phyloP scores from a whole-genome alignment of 2,113 vertebrate genomes.

The Ciconia maguari region DNA sequence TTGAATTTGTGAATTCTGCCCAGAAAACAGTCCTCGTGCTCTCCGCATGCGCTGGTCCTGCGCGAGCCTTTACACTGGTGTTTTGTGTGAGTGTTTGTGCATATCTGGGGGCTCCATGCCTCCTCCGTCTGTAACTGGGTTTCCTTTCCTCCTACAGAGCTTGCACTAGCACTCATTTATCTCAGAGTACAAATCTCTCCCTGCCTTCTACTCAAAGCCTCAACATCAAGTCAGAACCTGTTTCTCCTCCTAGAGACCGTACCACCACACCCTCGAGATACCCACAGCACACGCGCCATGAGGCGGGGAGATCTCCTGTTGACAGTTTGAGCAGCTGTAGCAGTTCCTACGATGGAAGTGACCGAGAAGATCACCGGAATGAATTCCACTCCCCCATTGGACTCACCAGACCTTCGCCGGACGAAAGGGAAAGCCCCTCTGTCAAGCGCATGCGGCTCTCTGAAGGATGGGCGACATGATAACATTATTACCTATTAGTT shows the following conservation, averaged over 20 bases:
- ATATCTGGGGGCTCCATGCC: constrained; percentile 78
- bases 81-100: constrained; percentile 78
- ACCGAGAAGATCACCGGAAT: constrained; percentile 95
- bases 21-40: neutral
- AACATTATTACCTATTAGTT: constrained; percentile 79
- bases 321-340: constrained; percentile 99
- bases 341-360: constrained; percentile 97
- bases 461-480: constrained; percentile 99
- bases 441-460: constrained; percentile 97
- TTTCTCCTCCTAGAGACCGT: constrained; percentile 99
- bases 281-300: constrained; percentile 90
- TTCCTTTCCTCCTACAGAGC: constrained; percentile 99
- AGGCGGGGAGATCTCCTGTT: constrained; percentile 95
- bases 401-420: constrained; percentile 92
- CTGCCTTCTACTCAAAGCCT: constrained; percentile 99
- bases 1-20: neutral
- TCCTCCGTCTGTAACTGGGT: constrained; percentile 92
- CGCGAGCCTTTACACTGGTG: constrained; percentile 63
- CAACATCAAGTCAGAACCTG: constrained; percentile 99
- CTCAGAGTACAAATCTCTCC: constrained; percentile 99
- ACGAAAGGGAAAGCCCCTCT: constrained; percentile 97
- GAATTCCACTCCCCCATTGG: constrained; percentile 99
- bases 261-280: constrained; percentile 95
- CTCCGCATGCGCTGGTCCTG: neutral
- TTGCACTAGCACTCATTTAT: constrained; percentile 99